Conservation (phyloP, 2,113 vertebrate species). For the Brevimyrus niger region DNA sequence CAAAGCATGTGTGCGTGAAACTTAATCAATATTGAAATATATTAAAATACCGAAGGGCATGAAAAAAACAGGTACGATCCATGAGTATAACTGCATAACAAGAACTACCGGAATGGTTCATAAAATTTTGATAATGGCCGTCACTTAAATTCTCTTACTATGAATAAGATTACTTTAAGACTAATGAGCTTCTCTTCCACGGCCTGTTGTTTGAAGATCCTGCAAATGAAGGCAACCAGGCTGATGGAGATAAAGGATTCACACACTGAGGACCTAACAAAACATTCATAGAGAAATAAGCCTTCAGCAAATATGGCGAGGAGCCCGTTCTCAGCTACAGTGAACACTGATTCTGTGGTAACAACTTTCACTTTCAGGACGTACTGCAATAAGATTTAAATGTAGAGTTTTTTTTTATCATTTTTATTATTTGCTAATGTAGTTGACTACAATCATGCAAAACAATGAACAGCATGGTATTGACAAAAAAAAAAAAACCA, state of each 20-base stretch:
- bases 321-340: background rate
- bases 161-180: background rate
- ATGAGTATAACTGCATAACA: background rate
- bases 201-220: slow-evolving; percentile 45
- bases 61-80: background rate
- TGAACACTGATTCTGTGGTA: background rate
- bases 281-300: slow-evolving; percentile 46
- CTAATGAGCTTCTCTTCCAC: background rate
- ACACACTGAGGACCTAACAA: slow-evolving; percentile 51
- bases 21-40: background rate
- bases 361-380: background rate
- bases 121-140: background rate
- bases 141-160: background rate
- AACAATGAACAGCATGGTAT: background rate
- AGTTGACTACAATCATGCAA: background rate
- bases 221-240: slow-evolving; percentile 63
- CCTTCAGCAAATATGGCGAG: slow-evolving; percentile 11
- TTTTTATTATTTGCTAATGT: slow-evolving; percentile 2
- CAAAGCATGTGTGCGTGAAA: background rate
- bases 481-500: background rate
- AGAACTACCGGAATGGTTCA: background rate
- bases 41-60: background rate
- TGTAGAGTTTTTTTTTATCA: background rate
- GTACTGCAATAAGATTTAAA: background rate
- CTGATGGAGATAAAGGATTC: slow-evolving; percentile 63